These are phyloP conservation scores for Nineta flava DNA, from an alignment of 2,888 invertebrate species.

Conservation along the genomic window DNA sequence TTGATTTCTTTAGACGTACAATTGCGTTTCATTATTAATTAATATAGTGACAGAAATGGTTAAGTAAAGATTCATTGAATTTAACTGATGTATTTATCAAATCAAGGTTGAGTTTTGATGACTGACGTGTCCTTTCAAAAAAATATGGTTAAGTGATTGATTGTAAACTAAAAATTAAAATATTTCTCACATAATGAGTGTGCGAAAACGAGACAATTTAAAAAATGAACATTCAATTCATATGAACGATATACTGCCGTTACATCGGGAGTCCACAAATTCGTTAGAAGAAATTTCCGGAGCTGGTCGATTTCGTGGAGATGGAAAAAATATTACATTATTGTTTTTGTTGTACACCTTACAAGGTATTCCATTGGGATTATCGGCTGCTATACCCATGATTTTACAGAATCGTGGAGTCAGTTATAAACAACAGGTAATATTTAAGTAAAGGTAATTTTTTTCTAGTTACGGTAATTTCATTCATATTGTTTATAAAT, in stretches of 20 bases:
- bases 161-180: background rate
- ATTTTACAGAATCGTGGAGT: constrained; percentile 83
- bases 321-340: constrained; percentile 66
- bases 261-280: too few species aligned
- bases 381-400: constrained; percentile 91
- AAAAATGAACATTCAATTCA: too few species aligned
- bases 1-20: too few species aligned
- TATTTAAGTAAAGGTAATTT: background rate
- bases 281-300: background rate
- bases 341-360: constrained; percentile 85
- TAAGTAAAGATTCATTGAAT: too few species aligned
- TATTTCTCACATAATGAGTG: too few species aligned
- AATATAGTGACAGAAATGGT: too few species aligned
- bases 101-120: background rate
- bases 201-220: too few species aligned
- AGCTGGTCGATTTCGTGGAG: constrained; percentile 20
- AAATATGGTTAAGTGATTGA: background rate
- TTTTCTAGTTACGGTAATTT: background rate
- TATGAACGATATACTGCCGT: too few species aligned
- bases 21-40: too few species aligned
- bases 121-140: background rate
- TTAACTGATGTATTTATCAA: too few species aligned
- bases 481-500: background rate
- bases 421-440: constrained; percentile 82
- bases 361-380: constrained; percentile 89